Evolutionary conservation across 2,888 invertebrate genomes (phyloP).

Genomic region (Phengaris arion): DNA sequence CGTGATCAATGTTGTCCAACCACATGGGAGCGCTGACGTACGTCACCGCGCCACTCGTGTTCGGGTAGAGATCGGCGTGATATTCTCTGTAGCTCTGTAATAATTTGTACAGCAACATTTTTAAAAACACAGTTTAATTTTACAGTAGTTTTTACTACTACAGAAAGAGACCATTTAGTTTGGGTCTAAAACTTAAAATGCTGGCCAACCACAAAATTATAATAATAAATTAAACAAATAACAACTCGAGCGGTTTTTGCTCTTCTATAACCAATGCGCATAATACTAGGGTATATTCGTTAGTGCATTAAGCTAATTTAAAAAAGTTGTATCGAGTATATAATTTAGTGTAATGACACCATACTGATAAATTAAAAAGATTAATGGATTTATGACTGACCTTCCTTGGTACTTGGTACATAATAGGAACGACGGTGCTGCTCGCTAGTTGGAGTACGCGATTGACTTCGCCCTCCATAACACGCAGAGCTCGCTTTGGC

Average conservation of each 20-base stretch:
- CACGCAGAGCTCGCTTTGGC: constrained; percentile 93
- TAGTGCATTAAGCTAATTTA: no score
- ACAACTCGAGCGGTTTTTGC: no score
- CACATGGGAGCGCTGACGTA: constrained; percentile 90
- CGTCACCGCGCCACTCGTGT: constrained; percentile 89
- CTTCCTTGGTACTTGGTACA: constrained; percentile 96
- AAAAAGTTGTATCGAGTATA: no score
- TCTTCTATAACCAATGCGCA: no score
- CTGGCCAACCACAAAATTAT: no score
- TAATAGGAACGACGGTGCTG: constrained; percentile 92
- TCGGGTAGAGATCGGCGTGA: constrained; percentile 96
- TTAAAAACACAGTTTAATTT: neutral
- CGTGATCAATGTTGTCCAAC: constrained; percentile 86
- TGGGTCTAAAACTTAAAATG: no score
- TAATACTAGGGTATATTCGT: no score
- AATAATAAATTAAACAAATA: no score
- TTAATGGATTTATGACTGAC: constrained; percentile 59
- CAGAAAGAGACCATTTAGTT: no score
- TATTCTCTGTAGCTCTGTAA: constrained; percentile 93
- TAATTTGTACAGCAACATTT: neutral
- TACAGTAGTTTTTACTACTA: no score
- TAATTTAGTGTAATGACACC: no score
- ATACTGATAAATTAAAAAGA: no score
- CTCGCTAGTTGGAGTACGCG: constrained; percentile 92
- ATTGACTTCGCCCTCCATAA: constrained; percentile 99